Base-by-base conservation (phyloP, 1,140 invertebrate genomes). In the Bombus ignitus region DNA sequence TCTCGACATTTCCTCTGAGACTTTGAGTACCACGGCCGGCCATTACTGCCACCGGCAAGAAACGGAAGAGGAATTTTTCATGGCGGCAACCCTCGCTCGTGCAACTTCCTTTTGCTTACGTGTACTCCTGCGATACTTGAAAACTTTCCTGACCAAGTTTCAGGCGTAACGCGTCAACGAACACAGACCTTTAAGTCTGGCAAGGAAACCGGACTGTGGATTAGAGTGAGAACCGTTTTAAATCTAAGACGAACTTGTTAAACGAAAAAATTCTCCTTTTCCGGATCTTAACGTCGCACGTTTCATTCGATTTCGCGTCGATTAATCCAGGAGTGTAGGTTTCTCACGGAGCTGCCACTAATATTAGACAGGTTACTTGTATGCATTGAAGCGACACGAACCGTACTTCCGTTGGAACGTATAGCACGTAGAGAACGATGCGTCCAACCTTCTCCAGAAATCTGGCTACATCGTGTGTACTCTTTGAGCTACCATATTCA, bases 1-100 rank as follows among this genome's bases (percentile, higher is more conserved):
- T 75, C 66, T 42, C 79, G 66, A 42, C 47, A 15, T 68, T 81
- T 44, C 35, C 80, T 73, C 70, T 12, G 70, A 25, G 44, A 44
- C 65, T 68, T 70, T 70, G 77, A 80, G 65, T 28, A 37, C 12
- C 62, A 25, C n/a, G n/a, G 18, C 13, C 66, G 47, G 42, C 78
- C 65, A 70, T 80, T 70, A 80, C 65, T 37, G 62, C 57, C 62
- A 68, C 65, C 32, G 32, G 32, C 42, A 66, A 42, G n/a, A 53
- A 70, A 39, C 42, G 65, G 32, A 70, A 59, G 47, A 37, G 47
- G 37, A 42, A 81, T 73, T 81, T 81, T 81, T 73, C 68, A 62
- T 22, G n/a, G 15, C 28, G 25, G 57, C 44, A 25, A 25, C 8
- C 18, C 35, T 59, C n/a, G 35, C 22, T n/a, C 47, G 68, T 37